Evolutionary conservation across 2,888 invertebrate genomes (phyloP), one percentile per base, ranked within the genome.

Genomic region (Eupithecia inturbata): DNA sequence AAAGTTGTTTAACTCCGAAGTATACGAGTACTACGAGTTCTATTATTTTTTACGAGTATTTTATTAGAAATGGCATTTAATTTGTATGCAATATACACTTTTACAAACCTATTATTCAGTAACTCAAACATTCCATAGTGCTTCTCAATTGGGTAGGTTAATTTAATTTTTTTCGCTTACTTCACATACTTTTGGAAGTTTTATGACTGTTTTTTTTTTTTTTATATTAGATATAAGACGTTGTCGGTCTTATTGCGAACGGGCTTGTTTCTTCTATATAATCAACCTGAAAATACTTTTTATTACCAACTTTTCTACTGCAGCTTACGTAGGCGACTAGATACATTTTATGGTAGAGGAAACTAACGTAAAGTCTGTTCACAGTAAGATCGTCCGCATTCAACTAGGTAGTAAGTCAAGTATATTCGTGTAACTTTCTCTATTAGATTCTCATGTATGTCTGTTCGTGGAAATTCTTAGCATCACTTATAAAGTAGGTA

Each of bases 41-140:
- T 45, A 60, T 28, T 60, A 28, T 60, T 60, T 26, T n/a, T 60
- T 60, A 28, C 6, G 60, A 26, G 60, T 28, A 28, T 3, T 62
- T 62, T 64, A 12, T 66, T 39, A 14, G 3, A 22, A 7, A 39
- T 66, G 33, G 70, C 70, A 70, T 70, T 70, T 70, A 70, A 19
- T 49, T 39, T 57, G n/a, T 70, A 62, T 62, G 62, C 69, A 62
- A 26, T 22, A 36, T 53, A 22, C 36, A 28, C 6, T 60, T 67
- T 33, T 70, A 66, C 14, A 16, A 26, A 53, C 26, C 28, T 19
- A 39, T 36, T 45, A 14, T 60, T 31, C 14, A 66, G 26, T 66
- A 26, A 71, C 70, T 70, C 66, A 36, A 28, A 78, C 76, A 78
- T 78, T 78, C 76, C 78, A 76, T 60, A 22, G 68, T 73, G 68